Percentiles rank a stretch among this genome's conserved stretches.
Evolutionary conservation across 92 coral and sea anemone species (phyloP).

Genomic region (Heliopora coerulea): DNA sequence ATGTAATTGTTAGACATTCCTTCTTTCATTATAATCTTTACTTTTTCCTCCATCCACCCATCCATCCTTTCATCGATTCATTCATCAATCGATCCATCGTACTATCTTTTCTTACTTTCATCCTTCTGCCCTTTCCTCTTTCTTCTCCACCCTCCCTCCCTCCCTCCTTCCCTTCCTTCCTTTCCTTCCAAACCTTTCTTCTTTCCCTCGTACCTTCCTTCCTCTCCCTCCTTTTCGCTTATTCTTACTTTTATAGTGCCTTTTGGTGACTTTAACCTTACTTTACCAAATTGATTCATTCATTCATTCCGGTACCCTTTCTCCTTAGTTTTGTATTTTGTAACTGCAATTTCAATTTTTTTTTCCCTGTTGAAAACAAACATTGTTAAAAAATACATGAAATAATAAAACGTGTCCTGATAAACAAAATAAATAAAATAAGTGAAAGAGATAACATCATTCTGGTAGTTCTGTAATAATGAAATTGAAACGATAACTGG

Average conservation of each 20-base stretch:
- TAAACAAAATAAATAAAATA: no score
- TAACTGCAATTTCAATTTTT: conserved; percentile 59
- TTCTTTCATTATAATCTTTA: not conserved
- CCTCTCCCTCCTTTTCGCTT: not conserved
- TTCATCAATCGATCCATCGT: not conserved
- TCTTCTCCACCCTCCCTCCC: not conserved
- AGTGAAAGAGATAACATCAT: no score
- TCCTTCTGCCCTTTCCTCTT: not conserved
- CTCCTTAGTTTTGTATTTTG: not conserved
- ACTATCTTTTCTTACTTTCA: not conserved
- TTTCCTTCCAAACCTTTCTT: not conserved
- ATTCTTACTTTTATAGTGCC: not conserved
- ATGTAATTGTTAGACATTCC: not conserved
- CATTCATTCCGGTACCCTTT: not conserved
- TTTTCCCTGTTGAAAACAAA: conserved; percentile 9
- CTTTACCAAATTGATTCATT: not conserved
- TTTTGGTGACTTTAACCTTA: not conserved
- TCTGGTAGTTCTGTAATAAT: no score
- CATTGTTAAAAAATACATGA: no score
- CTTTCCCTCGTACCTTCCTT: not conserved
- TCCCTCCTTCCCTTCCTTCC: not conserved
- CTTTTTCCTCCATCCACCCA: not conserved
- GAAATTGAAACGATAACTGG: no score
- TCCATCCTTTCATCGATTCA: not conserved
- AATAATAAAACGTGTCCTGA: no score